Evolutionary conservation across 1,140 invertebrate genomes (phyloP), one percentile per base, ranked within the genome.

Genomic region (Plectrocnemia conspersa): DNA sequence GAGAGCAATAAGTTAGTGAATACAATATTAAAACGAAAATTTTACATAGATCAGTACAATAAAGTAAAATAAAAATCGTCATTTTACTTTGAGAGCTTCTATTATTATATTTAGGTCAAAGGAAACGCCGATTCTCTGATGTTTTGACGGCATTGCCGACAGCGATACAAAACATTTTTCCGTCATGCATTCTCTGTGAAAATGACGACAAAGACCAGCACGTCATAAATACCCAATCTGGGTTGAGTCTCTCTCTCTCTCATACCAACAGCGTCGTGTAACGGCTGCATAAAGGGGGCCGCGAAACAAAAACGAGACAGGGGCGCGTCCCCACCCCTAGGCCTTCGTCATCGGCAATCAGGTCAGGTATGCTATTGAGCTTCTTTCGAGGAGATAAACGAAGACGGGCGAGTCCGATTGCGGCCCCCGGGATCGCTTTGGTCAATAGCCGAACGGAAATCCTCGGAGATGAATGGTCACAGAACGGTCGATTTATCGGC

Each of bases 301-400:
- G 47, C 2, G 15, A 55, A 48, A 55, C 41, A 44, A 55, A 55
- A 55, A 55, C 53, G 44, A 36, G 32, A 55, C 36, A 44, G 35
- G 32, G 24, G 25, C 5, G 24, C 21, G 36, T 13, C 11, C 13
- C 15, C 50, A 21, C 13, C 19, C 25, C 23, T 13, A 22, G 15
- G 18, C n/a, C 38, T 16, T 18, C 50, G 16, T 41, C 41, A 29
- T 48, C 46, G 35, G 47, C 55, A 57, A 57, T 52, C 55, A 50
- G 48, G 55, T 57, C 55, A 57, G 55, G 55, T 57, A 52, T 24
- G 38, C 48, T 52, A 57, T 57, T 50, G 55, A 57, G 48, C 27
- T 57, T 45, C 47, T 57, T 44, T 52, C 44, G 44, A 55, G 53
- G 46, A 55, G 53, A 55, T 55, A 55, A 55, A 55, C 36, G 53